These are phyloP conservation scores for Aporophyla lueneburgensis DNA, from an alignment of 2,888 invertebrate species.

Conservation along the genomic window DNA sequence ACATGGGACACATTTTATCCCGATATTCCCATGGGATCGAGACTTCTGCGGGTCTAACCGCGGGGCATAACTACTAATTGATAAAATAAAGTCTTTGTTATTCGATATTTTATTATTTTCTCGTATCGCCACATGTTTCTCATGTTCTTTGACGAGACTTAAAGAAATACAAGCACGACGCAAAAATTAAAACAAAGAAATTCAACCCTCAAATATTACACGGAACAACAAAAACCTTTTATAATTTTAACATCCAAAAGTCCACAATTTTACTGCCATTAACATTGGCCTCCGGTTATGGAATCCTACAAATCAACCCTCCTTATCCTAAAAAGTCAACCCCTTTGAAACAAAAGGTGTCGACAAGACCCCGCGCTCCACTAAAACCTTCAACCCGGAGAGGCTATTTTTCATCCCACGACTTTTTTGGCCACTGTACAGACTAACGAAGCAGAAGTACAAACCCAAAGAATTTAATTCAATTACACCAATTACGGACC, in stretches of 20 bases:
- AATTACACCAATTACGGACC: too few relatives aligned
- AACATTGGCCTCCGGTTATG: slow-evolving; percentile 54
- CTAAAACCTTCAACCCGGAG: slow-evolving; percentile 67
- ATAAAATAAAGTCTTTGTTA: not conserved
- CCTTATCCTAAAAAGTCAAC: slow-evolving; percentile 69
- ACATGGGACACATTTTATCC: too few relatives aligned
- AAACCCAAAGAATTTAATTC: too few relatives aligned
- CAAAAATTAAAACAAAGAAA: slow-evolving; percentile 13
- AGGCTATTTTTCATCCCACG: slow-evolving; percentile 70
- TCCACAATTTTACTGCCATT: slow-evolving; percentile 53
- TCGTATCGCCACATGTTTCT: not conserved
- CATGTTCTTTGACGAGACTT: not conserved
- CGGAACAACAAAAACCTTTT: slow-evolving; percentile 29
- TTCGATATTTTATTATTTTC: not conserved
- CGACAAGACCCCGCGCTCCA: slow-evolving; percentile 70
- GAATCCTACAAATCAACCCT: slow-evolving; percentile 70
- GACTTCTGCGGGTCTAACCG: not conserved
- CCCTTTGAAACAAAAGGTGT: slow-evolving; percentile 78
- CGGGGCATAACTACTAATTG: not conserved
- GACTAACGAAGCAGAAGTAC: slow-evolving; percentile 40
- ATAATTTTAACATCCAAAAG: slow-evolving; percentile 40
- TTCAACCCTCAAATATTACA: not conserved
- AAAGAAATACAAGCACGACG: not conserved
- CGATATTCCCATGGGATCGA: too few relatives aligned
- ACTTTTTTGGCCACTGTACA: slow-evolving; percentile 51